Percentiles rank a stretch among this genome's conserved stretches.
Evolutionary conservation across 1,140 invertebrate genomes (phyloP).

Genomic region (Radopholus similis): DNA sequence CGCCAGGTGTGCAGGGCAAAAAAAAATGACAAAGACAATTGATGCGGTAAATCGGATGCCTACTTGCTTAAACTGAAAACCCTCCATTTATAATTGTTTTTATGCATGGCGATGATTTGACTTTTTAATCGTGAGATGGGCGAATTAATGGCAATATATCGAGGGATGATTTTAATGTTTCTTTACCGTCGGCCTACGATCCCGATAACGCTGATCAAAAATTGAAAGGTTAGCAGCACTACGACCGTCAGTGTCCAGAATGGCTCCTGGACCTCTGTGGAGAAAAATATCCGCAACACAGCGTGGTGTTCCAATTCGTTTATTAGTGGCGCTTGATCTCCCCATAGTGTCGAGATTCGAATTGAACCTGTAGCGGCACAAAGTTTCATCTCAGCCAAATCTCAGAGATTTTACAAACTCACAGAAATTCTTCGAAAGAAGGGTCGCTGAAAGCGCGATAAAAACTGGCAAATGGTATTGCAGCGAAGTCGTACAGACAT

Average conservation of each 20-base stretch:
- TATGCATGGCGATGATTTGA: no score
- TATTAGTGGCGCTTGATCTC: not conserved
- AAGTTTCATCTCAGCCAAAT: not conserved
- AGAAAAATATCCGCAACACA: not conserved
- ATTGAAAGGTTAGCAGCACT: not conserved
- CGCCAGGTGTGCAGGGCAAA: conserved; percentile 31
- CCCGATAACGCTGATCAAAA: not conserved
- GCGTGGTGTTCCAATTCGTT: not conserved
- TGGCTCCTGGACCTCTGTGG: conserved; percentile 12
- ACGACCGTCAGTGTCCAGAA: conserved; percentile 6
- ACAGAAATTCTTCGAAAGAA: conserved; percentile 22
- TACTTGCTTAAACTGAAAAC: no score
- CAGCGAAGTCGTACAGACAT: conserved; percentile 29
- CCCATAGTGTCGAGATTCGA: not conserved
- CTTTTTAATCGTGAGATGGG: no score
- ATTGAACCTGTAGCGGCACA: not conserved
- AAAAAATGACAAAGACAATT: conserved; percentile 44
- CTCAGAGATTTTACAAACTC: not conserved
- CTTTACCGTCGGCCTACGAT: not conserved
- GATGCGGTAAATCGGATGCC: no score
- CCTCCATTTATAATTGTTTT: no score
- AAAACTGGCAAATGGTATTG: conserved; percentile 29
- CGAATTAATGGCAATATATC: no score
- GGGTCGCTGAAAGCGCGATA: conserved; percentile 23
- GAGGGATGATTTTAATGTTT: no score